Evolutionary conservation across 1,140 invertebrate genomes (phyloP).

Genomic region (Drosophila oshimai): DNA sequence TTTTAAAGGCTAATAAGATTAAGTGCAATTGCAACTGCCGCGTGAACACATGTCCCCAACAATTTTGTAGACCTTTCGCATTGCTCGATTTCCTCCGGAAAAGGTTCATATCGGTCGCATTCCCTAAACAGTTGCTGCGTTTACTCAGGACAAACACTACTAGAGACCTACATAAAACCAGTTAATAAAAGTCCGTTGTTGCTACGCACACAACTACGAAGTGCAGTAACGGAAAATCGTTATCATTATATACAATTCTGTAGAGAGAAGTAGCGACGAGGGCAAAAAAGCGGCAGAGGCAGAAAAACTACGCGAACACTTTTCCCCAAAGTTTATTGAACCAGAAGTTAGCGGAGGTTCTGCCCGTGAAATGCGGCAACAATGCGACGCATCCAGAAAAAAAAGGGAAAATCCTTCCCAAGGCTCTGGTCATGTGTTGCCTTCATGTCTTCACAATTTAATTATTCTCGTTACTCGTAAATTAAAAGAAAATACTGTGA

Average conservation of each 20-base stretch:
- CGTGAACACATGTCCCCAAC: too few species aligned
- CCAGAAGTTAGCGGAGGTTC: slow-evolving; percentile 62
- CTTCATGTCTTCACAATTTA: too few species aligned
- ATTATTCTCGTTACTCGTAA: too few species aligned
- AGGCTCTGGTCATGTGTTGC: not conserved
- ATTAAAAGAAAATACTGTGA: too few species aligned
- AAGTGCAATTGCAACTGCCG: too few species aligned
- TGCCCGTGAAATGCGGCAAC: slow-evolving; percentile 63
- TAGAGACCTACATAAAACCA: slow-evolving; percentile 31
- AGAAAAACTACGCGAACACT: slow-evolving; percentile 59
- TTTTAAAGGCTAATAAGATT: too few species aligned
- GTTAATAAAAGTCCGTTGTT: slow-evolving; percentile 67
- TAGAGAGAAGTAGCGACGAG: not conserved
- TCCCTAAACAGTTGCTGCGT: slow-evolving; percentile 26
- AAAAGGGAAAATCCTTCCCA: not conserved
- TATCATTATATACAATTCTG: slow-evolving; percentile 60
- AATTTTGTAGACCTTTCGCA: too few species aligned
- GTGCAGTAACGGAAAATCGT: slow-evolving; percentile 60
- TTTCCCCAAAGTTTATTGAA: slow-evolving; percentile 77
- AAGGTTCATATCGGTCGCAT: slow-evolving; percentile 1
- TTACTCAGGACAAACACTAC: slow-evolving; percentile 2
- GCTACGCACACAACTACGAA: slow-evolving; percentile 26
- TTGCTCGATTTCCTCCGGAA: not conserved
- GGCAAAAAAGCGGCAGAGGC: slow-evolving; percentile 5
- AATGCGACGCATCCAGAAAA: slow-evolving; percentile 19